Conservation (phyloP, 2,888 invertebrate species). For the Nudaria mundana region DNA sequence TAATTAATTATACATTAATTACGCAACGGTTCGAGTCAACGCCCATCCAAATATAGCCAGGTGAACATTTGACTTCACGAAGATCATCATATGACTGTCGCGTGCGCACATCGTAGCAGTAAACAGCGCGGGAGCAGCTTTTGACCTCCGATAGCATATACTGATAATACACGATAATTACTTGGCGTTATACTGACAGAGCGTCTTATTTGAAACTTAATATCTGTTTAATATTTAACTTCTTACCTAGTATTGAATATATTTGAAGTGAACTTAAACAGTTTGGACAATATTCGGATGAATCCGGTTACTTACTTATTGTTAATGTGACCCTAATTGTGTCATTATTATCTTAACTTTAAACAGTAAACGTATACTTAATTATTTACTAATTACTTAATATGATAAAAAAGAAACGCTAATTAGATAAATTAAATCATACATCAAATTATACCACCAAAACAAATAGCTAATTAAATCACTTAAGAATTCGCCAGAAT, state of each 20-base stretch:
- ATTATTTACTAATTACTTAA: too few relatives aligned
- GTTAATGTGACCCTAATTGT: too few relatives aligned
- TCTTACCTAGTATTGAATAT: constrained; percentile 19
- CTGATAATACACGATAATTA: constrained; percentile 43
- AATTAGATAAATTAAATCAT: too few relatives aligned
- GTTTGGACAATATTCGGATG: not conserved
- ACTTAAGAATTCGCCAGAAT: too few relatives aligned
- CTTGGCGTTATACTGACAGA: constrained; percentile 36
- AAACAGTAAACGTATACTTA: too few relatives aligned
- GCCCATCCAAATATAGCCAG: constrained; percentile 33
- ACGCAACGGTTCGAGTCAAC: constrained; percentile 28
- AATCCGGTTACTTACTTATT: not conserved
- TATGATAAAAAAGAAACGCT: too few relatives aligned
- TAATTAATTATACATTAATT: constrained; percentile 9
- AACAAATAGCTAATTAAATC: too few relatives aligned
- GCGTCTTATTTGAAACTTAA: constrained; percentile 30
- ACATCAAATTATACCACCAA: too few relatives aligned
- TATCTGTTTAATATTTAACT: constrained; percentile 10
- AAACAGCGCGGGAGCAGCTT: constrained; percentile 59
- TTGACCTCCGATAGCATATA: constrained; percentile 59
- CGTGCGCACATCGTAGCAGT: constrained; percentile 57
- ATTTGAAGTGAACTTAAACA: constrained; percentile 12
- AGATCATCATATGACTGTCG: constrained; percentile 59
- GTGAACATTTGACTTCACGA: constrained; percentile 34
- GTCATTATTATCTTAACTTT: too few relatives aligned